Base-by-base conservation (phyloP, 1,140 invertebrate genomes). In the Thaumetopoea pityocampa region DNA sequence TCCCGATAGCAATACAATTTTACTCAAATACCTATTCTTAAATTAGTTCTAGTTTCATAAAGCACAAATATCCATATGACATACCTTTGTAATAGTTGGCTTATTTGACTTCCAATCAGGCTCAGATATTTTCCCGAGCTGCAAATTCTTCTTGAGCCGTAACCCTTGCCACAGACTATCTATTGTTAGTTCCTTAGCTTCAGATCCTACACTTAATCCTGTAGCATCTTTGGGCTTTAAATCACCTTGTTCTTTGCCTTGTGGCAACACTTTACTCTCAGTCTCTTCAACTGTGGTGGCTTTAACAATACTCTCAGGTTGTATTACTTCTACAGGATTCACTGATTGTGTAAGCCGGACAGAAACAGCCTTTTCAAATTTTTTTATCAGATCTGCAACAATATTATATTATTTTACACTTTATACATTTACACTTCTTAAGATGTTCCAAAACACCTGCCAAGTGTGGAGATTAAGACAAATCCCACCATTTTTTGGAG, bases 101-200 rank as follows among this genome's bases (percentile, higher is more conserved):
- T 76, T 80, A 32, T 72, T 78, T 0, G 62, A 56, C 27, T 77
- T 84, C 80, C 80, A 84, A 14, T 60, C 67, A 0, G 57, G 57
- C 33, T 82, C 69, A 0, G 80, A 84, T 43, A 84, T 80, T 35
- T 80, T 82, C 17, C 80, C 80, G 24, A 84, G 72, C 29, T 73
- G 67, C 22, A 71, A 44, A 36, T 84, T 76, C 34, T 77, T 82
- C 22, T 79, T 84, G 7, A 84, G 34, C 38, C 73, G 78, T 6
- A 84, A 51, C 1, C 80, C 80, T 40, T 79, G 71, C 58, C 68
- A 61, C 5, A 84, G 35, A 8, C 76, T 51, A 16, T 79, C 73
- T 14, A 82, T 62, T 3, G 71, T 77, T 4, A 80, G 74, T 37
- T 80, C 74, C 20, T 73, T 79, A 0, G 59, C 56, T 8, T 78